A percentile compares a stretch with the other conserved stretches of the same genome.
These are phyloP conservation scores for Phenganax subtilis DNA, from an alignment of 92 coral and sea anemone genomes.

Conservation along the genomic window DNA sequence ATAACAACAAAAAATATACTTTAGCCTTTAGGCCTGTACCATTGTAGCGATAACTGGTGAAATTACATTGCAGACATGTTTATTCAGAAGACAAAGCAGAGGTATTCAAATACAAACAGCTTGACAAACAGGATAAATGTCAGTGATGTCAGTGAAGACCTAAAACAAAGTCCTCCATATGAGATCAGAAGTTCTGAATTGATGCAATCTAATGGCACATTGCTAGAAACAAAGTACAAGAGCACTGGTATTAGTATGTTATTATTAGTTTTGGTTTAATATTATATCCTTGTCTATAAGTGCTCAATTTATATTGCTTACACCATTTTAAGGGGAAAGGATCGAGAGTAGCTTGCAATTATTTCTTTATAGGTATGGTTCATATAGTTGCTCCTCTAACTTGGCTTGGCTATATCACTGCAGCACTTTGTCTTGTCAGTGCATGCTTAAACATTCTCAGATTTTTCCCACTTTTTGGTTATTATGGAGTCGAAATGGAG, in stretches of 20 bases:
- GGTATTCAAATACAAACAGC: slow-evolving; percentile 85
- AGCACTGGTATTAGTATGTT: slow-evolving; percentile 65
- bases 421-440: slow-evolving; percentile 74
- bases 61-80: slow-evolving; percentile 61
- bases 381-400: slow-evolving; percentile 70
- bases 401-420: slow-evolving; percentile 69
- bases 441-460: slow-evolving; percentile 86
- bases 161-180: slow-evolving; percentile 79
- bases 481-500: slow-evolving; percentile 75
- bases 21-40: not conserved
- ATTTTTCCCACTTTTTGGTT: slow-evolving; percentile 78
- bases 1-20: not conserved
- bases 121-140: slow-evolving; percentile 79
- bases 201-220: slow-evolving; percentile 55
- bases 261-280: not conserved
- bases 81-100: slow-evolving; percentile 90
- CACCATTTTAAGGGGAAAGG: not conserved
- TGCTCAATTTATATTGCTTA: not conserved
- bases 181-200: slow-evolving; percentile 70
- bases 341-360: not conserved
- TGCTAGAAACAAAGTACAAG: slow-evolving; percentile 70
- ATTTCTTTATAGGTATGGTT: slow-evolving; percentile 63
- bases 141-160: slow-evolving; percentile 84
- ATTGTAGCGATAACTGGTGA: not conserved
- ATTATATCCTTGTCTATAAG: not conserved